A percentile compares a stretch with the other conserved stretches of the same genome.
Conservation (phyloP, 1,140 invertebrate genomes). For the Brachionus manjavacas region DNA sequence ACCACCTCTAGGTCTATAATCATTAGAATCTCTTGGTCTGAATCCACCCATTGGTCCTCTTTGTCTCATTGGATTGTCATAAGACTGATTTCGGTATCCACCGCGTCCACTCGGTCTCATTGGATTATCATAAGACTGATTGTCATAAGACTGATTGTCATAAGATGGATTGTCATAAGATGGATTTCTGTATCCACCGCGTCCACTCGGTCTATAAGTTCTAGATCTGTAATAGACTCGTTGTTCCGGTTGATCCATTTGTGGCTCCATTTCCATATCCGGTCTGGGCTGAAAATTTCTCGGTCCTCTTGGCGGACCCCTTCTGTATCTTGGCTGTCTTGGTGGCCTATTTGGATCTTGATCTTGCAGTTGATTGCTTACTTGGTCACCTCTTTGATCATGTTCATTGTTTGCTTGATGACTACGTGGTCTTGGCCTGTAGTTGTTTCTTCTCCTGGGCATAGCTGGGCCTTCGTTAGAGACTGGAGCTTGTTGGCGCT, state of each 20-base stretch:
- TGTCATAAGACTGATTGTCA: neutral
- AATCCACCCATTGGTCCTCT: neutral
- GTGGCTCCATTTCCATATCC: neutral
- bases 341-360: neutral
- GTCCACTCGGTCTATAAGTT: slow-evolving; percentile 19
- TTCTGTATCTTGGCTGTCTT: neutral
- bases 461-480: neutral
- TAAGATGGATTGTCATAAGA: neutral
- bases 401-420: neutral
- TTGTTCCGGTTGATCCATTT: neutral
- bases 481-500: neutral
- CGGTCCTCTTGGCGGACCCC: neutral
- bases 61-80: slow-evolving; percentile 1
- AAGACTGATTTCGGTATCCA: neutral
- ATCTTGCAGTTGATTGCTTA: neutral
- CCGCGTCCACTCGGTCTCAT: slow-evolving; percentile 6
- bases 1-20: neutral
- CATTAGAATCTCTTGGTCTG: neutral
- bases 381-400: neutral
- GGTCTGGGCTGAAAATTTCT: slow-evolving; percentile 12
- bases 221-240: neutral
- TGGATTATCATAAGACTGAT: neutral
- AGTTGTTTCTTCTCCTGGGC: neutral
- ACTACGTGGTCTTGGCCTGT: neutral
- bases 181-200: neutral